phyloP scores from a whole-genome alignment of 1,140 invertebrate species.

The Drosophila quadrilineata region DNA sequence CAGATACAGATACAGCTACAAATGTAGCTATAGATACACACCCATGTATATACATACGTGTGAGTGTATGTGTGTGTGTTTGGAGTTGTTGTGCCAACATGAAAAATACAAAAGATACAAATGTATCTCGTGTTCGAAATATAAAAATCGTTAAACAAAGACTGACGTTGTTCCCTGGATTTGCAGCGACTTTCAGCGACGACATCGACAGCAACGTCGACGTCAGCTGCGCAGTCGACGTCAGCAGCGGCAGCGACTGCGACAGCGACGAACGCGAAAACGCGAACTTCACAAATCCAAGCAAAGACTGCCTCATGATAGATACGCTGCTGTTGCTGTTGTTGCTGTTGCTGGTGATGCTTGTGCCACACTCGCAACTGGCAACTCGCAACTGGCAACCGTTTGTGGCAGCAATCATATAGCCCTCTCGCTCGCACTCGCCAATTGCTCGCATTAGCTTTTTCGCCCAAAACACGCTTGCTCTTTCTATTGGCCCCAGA shows the following conservation, averaged over 20 bases:
- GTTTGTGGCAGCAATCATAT: slow-evolving; percentile 39
- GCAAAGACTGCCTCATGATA: too few relatives aligned
- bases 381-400: slow-evolving; percentile 13
- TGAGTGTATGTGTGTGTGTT: slow-evolving; percentile 17
- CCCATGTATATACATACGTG: slow-evolving; percentile 32
- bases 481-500: slow-evolving; percentile 6
- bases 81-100: slow-evolving; percentile 59
- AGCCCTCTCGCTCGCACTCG: slow-evolving; percentile 60
- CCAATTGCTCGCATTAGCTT: slow-evolving; percentile 14
- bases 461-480: slow-evolving; percentile 14
- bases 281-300: too few relatives aligned
- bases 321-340: too few relatives aligned
- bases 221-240: neutral
- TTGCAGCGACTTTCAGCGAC: slow-evolving; percentile 45
- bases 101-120: slow-evolving; percentile 78
- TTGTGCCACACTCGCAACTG: too few relatives aligned
- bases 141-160: slow-evolving; percentile 80
- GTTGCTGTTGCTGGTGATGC: too few relatives aligned
- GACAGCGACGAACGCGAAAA: neutral
- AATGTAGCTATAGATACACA: slow-evolving; percentile 42
- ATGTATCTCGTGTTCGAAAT: slow-evolving; percentile 79
- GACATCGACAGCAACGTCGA: slow-evolving; percentile 11
- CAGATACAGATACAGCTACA: slow-evolving; percentile 35
- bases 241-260: too few relatives aligned
- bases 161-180: slow-evolving; percentile 76